A percentile compares a stretch with the other conserved stretches of the same genome.
Evolutionary conservation across 2,113 vertebrate species (phyloP).

Genomic region (Percopsis transmontana): DNA sequence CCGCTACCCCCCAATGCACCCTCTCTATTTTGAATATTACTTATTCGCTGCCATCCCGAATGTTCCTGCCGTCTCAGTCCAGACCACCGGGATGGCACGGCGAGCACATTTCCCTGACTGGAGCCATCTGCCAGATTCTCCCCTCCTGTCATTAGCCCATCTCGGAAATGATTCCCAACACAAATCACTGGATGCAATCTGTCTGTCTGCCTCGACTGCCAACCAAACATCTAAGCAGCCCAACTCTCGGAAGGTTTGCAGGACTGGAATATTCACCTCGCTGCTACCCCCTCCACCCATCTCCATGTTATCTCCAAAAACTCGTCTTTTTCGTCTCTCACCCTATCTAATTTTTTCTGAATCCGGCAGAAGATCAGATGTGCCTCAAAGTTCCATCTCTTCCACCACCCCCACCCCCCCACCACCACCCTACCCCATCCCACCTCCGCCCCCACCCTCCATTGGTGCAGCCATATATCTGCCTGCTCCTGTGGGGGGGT

Average conservation of each 20-base stretch:
- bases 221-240: slow-evolving; percentile 75
- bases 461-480: slow-evolving; percentile 57
- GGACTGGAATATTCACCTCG: slow-evolving; percentile 59
- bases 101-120: slow-evolving; percentile 69
- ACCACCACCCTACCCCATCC: background rate
- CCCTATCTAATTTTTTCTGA: slow-evolving; percentile 15
- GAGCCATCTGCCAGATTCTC: slow-evolving; percentile 74
- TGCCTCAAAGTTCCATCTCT: slow-evolving; percentile 1
- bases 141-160: slow-evolving; percentile 72
- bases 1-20: slow-evolving; percentile 15
- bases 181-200: slow-evolving; percentile 79
- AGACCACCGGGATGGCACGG: slow-evolving; percentile 60
- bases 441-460: slow-evolving; percentile 13
- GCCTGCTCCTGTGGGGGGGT: slow-evolving; percentile 59
- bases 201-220: slow-evolving; percentile 71
- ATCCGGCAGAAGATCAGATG: background rate
- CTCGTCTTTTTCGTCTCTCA: slow-evolving; percentile 7
- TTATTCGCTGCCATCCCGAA: slow-evolving; percentile 56
- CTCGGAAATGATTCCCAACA: slow-evolving; percentile 75
- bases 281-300: slow-evolving; percentile 34
- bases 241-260: slow-evolving; percentile 68
- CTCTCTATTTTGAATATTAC: slow-evolving; percentile 42
- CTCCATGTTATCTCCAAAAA: background rate
- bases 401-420: slow-evolving; percentile 6
- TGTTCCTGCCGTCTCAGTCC: slow-evolving; percentile 47